These are phyloP conservation scores for Typhlomys cinereus DNA, from an alignment of 2,113 vertebrate species.

Conservation along the genomic window DNA sequence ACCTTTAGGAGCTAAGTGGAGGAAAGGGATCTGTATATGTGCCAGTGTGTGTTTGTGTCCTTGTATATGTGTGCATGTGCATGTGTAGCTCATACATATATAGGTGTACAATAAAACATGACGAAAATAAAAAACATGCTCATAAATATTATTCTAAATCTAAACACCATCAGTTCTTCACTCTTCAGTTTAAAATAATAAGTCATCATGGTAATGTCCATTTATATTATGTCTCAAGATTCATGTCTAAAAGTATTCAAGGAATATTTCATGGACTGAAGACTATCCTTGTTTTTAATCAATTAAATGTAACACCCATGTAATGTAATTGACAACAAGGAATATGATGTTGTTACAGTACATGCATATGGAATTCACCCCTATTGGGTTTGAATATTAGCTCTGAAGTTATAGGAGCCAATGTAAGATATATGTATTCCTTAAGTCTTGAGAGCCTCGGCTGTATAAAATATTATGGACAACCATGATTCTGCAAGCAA, in stretches of 20 bases:
- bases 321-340: background rate
- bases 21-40: background rate
- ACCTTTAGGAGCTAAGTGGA: background rate
- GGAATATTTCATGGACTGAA: background rate
- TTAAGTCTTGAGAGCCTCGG: background rate
- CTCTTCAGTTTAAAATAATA: conserved; percentile 11
- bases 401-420: background rate
- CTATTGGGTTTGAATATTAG: background rate
- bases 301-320: background rate
- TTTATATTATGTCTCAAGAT: background rate
- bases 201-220: background rate
- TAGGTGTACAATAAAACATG: background rate
- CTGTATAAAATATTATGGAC: background rate
- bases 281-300: background rate
- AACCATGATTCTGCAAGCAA: background rate
- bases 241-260: background rate
- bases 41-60: background rate
- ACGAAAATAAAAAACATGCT: background rate
- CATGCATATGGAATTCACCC: background rate
- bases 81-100: background rate
- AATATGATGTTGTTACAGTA: background rate
- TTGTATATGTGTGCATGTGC: background rate
- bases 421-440: background rate
- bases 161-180: background rate
- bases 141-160: background rate